phyloP scores from a whole-genome alignment of 2,113 vertebrate genomes.

The Stigmatopora argus region DNA sequence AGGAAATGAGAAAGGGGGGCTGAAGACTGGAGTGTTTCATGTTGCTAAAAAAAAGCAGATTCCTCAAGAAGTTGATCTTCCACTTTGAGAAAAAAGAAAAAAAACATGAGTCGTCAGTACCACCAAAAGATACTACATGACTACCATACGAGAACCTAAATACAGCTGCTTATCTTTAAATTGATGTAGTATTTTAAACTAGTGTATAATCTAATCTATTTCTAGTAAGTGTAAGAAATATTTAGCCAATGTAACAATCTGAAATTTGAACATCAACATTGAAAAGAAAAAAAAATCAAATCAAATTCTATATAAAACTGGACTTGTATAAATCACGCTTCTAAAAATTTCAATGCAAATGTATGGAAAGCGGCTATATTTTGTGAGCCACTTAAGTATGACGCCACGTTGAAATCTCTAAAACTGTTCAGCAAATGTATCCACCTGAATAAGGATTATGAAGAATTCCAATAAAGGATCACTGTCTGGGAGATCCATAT shows the following conservation, averaged over 20 bases:
- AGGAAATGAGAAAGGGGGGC: conserved; percentile 8
- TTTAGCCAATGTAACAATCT: too few species aligned
- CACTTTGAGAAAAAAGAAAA: background rate
- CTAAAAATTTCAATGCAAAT: too few species aligned
- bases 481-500: conserved; percentile 18
- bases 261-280: too few species aligned
- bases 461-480: conserved; percentile 14
- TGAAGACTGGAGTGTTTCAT: conserved; percentile 6
- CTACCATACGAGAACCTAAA: too few species aligned
- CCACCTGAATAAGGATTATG: conserved; percentile 16
- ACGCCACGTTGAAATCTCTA: background rate
- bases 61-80: background rate
- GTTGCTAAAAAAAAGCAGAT: conserved; percentile 4
- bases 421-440: conserved; percentile 13
- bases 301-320: too few species aligned
- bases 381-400: background rate
- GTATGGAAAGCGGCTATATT: background rate
- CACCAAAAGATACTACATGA: too few species aligned
- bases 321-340: too few species aligned
- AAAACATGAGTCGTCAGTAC: background rate
- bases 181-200: too few species aligned
- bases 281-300: too few species aligned
- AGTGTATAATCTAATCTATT: too few species aligned
- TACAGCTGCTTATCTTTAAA: too few species aligned
- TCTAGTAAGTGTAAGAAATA: too few species aligned